These are phyloP conservation scores for Megalonaias nervosa DNA, from an alignment of 1,140 invertebrate species.

Conservation along the genomic window DNA sequence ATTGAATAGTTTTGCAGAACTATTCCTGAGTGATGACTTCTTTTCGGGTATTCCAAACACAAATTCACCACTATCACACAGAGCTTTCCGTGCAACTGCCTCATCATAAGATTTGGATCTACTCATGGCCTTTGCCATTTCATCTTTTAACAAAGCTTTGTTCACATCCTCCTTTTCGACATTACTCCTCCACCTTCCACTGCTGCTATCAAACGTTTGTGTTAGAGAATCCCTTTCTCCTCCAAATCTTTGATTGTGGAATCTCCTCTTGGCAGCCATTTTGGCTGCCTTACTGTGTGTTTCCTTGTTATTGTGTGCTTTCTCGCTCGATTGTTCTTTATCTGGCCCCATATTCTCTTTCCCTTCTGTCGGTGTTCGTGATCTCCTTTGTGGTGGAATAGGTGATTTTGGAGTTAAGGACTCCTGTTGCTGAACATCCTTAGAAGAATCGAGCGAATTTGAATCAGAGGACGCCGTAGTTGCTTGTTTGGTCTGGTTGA, in stretches of 20 bases:
- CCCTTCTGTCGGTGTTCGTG: conserved; percentile 17
- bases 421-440: neutral
- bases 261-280: conserved; percentile 59
- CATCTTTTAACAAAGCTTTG: conserved; percentile 57
- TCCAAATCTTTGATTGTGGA: conserved; percentile 59
- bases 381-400: conserved; percentile 16
- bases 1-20: conserved; percentile 25
- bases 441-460: neutral
- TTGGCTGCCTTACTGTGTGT: conserved; percentile 54
- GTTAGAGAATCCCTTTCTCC: conserved; percentile 43
- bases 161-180: conserved; percentile 61
- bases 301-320: conserved; percentile 28
- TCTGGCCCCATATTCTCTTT: conserved; percentile 21
- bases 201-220: conserved; percentile 25
- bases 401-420: conserved; percentile 31
- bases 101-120: conserved; percentile 66
- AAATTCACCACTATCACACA: conserved; percentile 35
- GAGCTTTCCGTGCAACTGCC: conserved; percentile 52
- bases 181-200: conserved; percentile 56
- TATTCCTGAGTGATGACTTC: conserved; percentile 26
- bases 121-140: conserved; percentile 54
- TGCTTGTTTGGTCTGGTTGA: conserved; percentile 27
- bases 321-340: conserved; percentile 18
- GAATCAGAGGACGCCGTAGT: conserved; percentile 8
- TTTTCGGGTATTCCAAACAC: conserved; percentile 10